phyloP scores from a whole-genome alignment of 2,797 vertebrate genomes.

The Allochrocebus solatus region DNA sequence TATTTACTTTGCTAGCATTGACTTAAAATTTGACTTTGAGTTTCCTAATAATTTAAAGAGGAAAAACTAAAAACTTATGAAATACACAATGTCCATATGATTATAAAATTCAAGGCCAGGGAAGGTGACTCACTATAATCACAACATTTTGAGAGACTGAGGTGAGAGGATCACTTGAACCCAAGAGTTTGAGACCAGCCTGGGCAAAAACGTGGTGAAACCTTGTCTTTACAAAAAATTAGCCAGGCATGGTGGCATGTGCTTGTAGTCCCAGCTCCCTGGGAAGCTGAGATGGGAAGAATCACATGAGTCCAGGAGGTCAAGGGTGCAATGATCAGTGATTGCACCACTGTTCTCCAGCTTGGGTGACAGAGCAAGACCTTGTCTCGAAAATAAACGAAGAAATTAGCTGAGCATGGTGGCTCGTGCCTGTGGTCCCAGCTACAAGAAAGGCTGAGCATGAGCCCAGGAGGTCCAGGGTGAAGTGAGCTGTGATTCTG shows the following conservation, averaged over 20 bases:
- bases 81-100: not conserved
- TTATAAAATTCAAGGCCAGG: not conserved
- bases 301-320: not conserved
- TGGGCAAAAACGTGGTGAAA: not conserved
- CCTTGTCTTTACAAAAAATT: not conserved
- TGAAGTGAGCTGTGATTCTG: not conserved
- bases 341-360: not conserved
- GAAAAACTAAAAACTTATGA: not conserved
- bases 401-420: not conserved
- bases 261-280: not conserved
- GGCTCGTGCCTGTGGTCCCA: not conserved
- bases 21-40: not conserved
- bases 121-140: not conserved
- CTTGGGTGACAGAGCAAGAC: not conserved
- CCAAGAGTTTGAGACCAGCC: not conserved
- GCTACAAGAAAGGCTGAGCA: not conserved
- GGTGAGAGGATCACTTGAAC: not conserved
- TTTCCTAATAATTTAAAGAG: slow-evolving; percentile 10
- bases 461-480: not conserved
- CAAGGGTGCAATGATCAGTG: not conserved
- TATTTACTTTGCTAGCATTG: not conserved
- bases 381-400: not conserved
- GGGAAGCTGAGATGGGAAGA: not conserved
- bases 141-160: not conserved
- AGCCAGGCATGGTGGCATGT: not conserved